Evolutionary conservation across 2,888 invertebrate genomes (phyloP), one percentile per base, ranked within the genome.

Genomic region (Yponomeuta plumbellus): DNA sequence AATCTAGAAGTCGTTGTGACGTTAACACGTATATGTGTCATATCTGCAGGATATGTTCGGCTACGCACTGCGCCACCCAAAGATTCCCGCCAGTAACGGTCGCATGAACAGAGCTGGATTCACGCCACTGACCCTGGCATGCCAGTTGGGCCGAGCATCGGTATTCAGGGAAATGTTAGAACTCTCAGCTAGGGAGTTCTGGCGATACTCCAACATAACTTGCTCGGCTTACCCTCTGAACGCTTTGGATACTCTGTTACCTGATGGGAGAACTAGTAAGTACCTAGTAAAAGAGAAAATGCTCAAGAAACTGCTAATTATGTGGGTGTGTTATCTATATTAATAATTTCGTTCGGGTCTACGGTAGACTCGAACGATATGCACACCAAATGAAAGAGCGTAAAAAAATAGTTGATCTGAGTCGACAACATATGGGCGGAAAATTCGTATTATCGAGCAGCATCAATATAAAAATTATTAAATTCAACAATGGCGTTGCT

Each of bases 91-190:
- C 6, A 96, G 97, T 78, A 97, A 98, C 78, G 97, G 97, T 13
- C 96, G 98, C 61, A 93, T 94, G 73, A 99, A 99, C 86, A 92
- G 93, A 69, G 95, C 96, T 3, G 98, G 98, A 0, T 93, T 99
- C 74, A 99, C 99, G 0, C 99, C 99, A 0, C 91, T 99, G 26
- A 99, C 99, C 0, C 92, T 99, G 68, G 98, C 99, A 67, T 98
- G 99, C 83, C 97, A 98, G 86, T 92, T 99, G 69, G 99, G 99
- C 66, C 94, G 99, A 67, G 97, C 98, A 52, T 97, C 97, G 74
- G 98, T 99, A 71, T 99, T 99, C 91, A 94, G 97, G 72, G 99
- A 99, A 91, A 99, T 99, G 97, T 92, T 99, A 84, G 99, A 99
- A 83, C 92, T 99, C 11, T 97, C 96, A 11, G 96, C 96, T 17